These are phyloP conservation scores for Coptotermes formosanus DNA, from an alignment of 1,140 invertebrate species.

Conservation along the genomic window DNA sequence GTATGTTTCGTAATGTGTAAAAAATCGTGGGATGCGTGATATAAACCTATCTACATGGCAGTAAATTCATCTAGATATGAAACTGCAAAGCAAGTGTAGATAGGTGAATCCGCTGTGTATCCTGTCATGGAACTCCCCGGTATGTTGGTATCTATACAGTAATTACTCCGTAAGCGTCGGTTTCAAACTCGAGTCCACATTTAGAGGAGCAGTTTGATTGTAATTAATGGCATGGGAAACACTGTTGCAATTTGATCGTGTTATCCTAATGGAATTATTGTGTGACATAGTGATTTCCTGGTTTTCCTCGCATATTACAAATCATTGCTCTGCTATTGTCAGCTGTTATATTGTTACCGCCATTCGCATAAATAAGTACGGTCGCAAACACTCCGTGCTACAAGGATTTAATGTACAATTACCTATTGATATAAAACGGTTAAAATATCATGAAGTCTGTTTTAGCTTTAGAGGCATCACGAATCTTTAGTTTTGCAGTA, in stretches of 20 bases:
- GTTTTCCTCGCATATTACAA: background rate
- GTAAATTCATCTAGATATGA: background rate
- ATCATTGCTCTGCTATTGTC: constrained; percentile 10
- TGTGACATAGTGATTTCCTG: constrained; percentile 3
- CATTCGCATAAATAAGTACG: background rate
- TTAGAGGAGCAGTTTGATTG: background rate
- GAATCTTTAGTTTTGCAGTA: no score
- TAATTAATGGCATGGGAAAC: constrained; percentile 1
- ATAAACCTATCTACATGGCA: background rate
- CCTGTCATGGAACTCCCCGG: background rate
- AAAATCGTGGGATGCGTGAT: background rate
- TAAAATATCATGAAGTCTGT: no score
- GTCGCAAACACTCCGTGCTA: no score
- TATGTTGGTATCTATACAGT: background rate
- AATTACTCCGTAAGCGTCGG: background rate
- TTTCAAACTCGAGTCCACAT: background rate
- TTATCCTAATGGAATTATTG: constrained; percentile 14
- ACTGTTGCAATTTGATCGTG: background rate
- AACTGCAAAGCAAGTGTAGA: background rate
- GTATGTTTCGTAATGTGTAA: background rate
- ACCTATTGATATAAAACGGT: no score
- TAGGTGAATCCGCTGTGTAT: background rate
- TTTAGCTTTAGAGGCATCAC: no score
- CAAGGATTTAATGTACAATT: no score
- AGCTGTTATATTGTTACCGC: background rate